A percentile compares a stretch with the other conserved stretches of the same genome.
phyloP scores from a whole-genome alignment of 2,113 vertebrate genomes.

The Physeter macrocephalus region DNA sequence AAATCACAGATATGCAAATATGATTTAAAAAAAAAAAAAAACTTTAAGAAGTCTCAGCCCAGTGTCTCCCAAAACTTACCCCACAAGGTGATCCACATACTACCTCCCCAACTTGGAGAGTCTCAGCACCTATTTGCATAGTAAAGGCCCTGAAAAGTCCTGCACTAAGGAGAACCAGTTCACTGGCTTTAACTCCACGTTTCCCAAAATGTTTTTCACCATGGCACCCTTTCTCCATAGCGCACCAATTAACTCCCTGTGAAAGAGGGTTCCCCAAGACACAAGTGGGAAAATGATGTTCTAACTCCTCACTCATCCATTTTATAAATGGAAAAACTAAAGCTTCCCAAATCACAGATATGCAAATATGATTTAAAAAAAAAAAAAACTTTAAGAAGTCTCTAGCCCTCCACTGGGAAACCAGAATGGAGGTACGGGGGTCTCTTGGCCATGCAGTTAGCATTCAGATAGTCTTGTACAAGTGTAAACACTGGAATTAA shows the following conservation, averaged over 20 bases:
- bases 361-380: background rate
- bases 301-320: background rate
- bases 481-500: background rate
- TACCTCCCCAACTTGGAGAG: background rate
- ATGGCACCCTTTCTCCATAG: background rate
- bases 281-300: background rate
- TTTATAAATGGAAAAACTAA: background rate
- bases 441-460: background rate
- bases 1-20: background rate
- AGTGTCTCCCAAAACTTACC: background rate
- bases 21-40: background rate
- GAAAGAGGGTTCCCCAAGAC: background rate
- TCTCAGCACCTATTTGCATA: background rate
- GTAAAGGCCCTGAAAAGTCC: background rate
- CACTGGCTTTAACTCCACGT: background rate
- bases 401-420: background rate
- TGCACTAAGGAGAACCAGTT: background rate
- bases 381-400: background rate
- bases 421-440: background rate
- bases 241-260: background rate
- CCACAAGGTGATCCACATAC: background rate
- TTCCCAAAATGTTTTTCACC: background rate
- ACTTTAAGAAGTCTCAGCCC: background rate
- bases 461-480: background rate
- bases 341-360: background rate